Evolutionary conservation across 2,113 vertebrate species (phyloP).

Genomic region (Percopsis transmontana): DNA sequence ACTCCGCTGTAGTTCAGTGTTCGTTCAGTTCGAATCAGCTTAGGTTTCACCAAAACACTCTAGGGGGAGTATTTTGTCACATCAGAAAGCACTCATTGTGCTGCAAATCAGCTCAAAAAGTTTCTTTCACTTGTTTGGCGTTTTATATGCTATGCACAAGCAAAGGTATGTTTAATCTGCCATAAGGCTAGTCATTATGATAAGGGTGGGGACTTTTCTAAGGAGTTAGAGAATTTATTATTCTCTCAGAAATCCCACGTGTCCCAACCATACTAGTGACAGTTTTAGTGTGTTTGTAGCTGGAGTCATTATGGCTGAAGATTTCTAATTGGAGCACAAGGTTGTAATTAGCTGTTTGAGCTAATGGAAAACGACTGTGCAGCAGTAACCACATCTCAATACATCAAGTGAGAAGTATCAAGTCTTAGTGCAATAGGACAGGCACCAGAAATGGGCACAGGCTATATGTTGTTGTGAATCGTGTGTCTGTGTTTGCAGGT

Average conservation of each 20-base stretch:
- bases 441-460: too few relatives aligned
- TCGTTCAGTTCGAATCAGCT: neutral
- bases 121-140: neutral
- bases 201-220: conserved; percentile 22
- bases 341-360: conserved; percentile 31
- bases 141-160: conserved; percentile 10
- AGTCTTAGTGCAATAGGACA: too few relatives aligned
- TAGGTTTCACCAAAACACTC: neutral
- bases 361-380: conserved; percentile 33
- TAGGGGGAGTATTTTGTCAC: neutral
- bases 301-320: conserved; percentile 1
- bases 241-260: neutral
- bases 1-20: conserved; percentile 2
- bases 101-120: neutral
- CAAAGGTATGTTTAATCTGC: conserved; percentile 43
- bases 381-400: conserved; percentile 22
- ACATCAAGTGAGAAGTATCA: too few relatives aligned
- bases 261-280: neutral
- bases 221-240: conserved; percentile 10
- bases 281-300: neutral
- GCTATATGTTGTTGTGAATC: too few relatives aligned
- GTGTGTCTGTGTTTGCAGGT: too few relatives aligned
- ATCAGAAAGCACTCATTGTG: neutral
- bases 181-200: conserved; percentile 13
- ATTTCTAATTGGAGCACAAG: conserved; percentile 11